Evolutionary conservation across 2,888 invertebrate genomes (phyloP).

Genomic region (Beris morrisii): DNA sequence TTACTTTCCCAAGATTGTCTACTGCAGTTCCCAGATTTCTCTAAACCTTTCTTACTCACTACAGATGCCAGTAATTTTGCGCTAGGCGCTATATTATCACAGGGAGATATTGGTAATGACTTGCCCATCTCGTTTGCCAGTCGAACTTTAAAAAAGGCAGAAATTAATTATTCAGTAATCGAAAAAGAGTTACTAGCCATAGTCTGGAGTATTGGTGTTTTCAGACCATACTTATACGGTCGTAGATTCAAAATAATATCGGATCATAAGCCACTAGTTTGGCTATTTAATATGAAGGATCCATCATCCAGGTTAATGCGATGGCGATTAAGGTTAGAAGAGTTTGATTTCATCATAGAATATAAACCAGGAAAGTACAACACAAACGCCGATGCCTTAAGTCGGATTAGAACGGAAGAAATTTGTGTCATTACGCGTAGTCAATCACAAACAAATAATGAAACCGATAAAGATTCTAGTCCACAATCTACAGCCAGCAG

Average conservation of each 20-base stretch:
- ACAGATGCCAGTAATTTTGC: constrained; percentile 8
- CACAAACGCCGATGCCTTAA: constrained; percentile 27
- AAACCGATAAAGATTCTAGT: too few species aligned
- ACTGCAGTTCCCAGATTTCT: constrained; percentile 7
- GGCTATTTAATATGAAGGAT: constrained; percentile 41
- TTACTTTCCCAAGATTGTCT: not conserved
- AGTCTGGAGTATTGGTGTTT: not conserved
- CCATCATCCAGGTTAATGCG: constrained; percentile 25
- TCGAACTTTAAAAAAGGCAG: constrained; percentile 40
- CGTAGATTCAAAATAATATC: constrained; percentile 49
- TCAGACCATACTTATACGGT: constrained; percentile 48
- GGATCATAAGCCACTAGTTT: constrained; percentile 50
- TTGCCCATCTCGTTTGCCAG: constrained; percentile 43
- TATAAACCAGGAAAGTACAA: constrained; percentile 21
- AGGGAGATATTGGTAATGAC: too few species aligned
- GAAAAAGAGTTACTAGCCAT: not conserved
- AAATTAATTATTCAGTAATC: constrained; percentile 24
- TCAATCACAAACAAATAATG: too few species aligned
- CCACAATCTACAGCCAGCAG: too few species aligned
- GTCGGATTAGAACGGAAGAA: not conserved
- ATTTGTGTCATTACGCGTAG: too few species aligned
- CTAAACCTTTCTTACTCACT: not conserved
- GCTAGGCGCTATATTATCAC: too few species aligned
- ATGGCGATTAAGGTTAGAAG: constrained; percentile 31
- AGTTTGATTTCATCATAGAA: constrained; percentile 22